A percentile compares a stretch with the other conserved stretches of the same genome.
Evolutionary conservation across 2,113 vertebrate genomes (phyloP).

Genomic region (Scartelaos histophorus): DNA sequence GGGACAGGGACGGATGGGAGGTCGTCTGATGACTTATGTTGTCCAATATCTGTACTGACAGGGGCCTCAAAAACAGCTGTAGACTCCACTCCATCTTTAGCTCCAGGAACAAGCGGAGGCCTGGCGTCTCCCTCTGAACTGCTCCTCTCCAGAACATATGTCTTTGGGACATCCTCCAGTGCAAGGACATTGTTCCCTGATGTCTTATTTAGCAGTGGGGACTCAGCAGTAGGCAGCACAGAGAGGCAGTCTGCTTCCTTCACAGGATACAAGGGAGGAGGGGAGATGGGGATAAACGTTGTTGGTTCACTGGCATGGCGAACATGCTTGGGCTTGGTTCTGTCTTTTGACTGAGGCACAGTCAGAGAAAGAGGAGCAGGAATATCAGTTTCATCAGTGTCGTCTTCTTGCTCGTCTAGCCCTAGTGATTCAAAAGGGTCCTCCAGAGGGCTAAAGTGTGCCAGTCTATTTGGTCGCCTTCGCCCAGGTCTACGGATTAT

Average conservation of each 20-base stretch:
- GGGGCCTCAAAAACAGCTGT: conserved; percentile 54
- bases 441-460: conserved; percentile 71
- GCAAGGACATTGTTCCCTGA: conserved; percentile 75
- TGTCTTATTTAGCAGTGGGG: conserved; percentile 57
- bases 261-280: conserved; percentile 68
- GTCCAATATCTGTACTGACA: conserved; percentile 69
- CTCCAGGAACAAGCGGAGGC: conserved; percentile 25
- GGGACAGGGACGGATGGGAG: conserved; percentile 51
- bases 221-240: conserved; percentile 48
- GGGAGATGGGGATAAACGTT: conserved; percentile 83
- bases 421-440: conserved; percentile 59
- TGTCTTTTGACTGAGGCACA: conserved; percentile 52
- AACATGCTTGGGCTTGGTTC: conserved; percentile 80
- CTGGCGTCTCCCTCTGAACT: conserved; percentile 64
- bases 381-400: conserved; percentile 10
- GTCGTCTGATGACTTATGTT: conserved; percentile 75
- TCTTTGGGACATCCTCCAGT: conserved; percentile 88
- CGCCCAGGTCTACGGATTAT: conserved; percentile 82
- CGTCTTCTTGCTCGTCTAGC: conserved; percentile 39
- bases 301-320: conserved; percentile 89
- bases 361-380: conserved; percentile 40
- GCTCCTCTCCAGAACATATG: conserved; percentile 82
- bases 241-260: conserved; percentile 49
- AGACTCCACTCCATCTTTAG: conserved; percentile 43
- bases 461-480: conserved; percentile 82